phyloP scores from a whole-genome alignment of 2,797 vertebrate species.

The Serranus cabrilla region DNA sequence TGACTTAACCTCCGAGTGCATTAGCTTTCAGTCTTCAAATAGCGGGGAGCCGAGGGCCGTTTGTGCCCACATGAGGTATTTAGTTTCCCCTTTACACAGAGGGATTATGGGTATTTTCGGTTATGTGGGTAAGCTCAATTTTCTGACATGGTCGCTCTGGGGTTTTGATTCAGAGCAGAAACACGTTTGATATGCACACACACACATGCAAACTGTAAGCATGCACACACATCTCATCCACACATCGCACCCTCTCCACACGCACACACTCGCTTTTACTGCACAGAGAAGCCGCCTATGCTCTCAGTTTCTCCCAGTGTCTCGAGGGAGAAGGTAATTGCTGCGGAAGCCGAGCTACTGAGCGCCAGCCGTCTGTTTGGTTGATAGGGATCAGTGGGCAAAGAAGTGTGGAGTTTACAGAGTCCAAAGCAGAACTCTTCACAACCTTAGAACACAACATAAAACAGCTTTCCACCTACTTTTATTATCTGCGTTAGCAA shows the following conservation, averaged over 20 bases:
- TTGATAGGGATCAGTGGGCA: slow-evolving; percentile 80
- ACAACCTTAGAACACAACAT: slow-evolving; percentile 16
- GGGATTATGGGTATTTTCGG: slow-evolving; percentile 68
- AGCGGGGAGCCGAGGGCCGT: slow-evolving; percentile 13
- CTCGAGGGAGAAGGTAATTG: slow-evolving; percentile 76
- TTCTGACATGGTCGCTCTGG: slow-evolving; percentile 47
- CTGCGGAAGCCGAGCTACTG: slow-evolving; percentile 80
- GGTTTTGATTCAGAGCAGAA: slow-evolving; percentile 44
- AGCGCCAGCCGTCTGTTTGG: slow-evolving; percentile 73
- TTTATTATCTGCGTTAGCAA: not conserved
- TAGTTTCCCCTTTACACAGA: slow-evolving; percentile 10
- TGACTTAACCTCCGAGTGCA: slow-evolving; percentile 53
- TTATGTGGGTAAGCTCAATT: slow-evolving; percentile 48
- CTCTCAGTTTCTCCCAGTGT: slow-evolving; percentile 59
- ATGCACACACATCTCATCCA: slow-evolving; percentile 1
- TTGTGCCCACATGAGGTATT: not conserved
- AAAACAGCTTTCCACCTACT: not conserved
- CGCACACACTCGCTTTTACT: slow-evolving; percentile 36
- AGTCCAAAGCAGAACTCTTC: slow-evolving; percentile 25
- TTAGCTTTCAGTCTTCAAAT: slow-evolving; percentile 56
- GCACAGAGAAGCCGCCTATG: slow-evolving; percentile 63
- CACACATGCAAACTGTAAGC: too few relatives aligned
- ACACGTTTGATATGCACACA: slow-evolving; percentile 25
- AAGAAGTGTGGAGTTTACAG: slow-evolving; percentile 54
- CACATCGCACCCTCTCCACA: not conserved